Conservation (phyloP, 2,113 vertebrate genomes). For the Dasyornis broadbenti region DNA sequence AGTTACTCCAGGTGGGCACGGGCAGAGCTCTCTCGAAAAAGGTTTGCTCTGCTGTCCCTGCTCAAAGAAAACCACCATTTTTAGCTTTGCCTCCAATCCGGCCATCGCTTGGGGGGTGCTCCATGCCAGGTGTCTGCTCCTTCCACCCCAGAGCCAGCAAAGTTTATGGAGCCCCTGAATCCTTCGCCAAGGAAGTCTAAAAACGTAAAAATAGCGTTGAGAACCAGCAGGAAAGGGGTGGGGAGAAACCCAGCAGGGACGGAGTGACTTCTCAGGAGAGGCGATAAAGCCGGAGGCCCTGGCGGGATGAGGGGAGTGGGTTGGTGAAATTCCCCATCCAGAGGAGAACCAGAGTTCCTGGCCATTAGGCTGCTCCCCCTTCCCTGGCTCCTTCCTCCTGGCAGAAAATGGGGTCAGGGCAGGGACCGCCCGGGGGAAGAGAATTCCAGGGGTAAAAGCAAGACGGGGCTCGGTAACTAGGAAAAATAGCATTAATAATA, state of each 20-base stretch:
- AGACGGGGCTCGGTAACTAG: neutral
- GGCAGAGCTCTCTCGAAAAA: neutral
- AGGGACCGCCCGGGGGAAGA: neutral
- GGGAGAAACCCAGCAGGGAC: neutral
- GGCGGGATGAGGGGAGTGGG: neutral
- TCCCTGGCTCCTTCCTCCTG: neutral
- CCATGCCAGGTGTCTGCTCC: neutral
- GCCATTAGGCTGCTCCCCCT: slow-evolving; percentile 7
- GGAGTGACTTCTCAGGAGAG: neutral
- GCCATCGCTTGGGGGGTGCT: neutral
- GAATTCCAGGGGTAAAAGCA: neutral
- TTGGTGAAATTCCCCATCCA: neutral
- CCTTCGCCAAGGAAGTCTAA: neutral
- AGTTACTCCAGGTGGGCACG: neutral
- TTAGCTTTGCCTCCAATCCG: neutral
- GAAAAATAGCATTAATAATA: neutral
- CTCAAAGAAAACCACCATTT: neutral
- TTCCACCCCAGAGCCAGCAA: slow-evolving; percentile 20
- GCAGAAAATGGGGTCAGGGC: slow-evolving; percentile 26
- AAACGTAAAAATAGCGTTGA: slow-evolving; percentile 3
- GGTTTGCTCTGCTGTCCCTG: slow-evolving; percentile 5
- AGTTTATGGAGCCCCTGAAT: neutral
- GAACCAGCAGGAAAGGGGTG: neutral
- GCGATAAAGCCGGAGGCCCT: neutral
- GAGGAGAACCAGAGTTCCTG: neutral